Percentiles rank a stretch among this genome's conserved stretches.
These are phyloP conservation scores for Narcine bancroftii DNA, from an alignment of 2,113 vertebrate species.

Conservation along the genomic window DNA sequence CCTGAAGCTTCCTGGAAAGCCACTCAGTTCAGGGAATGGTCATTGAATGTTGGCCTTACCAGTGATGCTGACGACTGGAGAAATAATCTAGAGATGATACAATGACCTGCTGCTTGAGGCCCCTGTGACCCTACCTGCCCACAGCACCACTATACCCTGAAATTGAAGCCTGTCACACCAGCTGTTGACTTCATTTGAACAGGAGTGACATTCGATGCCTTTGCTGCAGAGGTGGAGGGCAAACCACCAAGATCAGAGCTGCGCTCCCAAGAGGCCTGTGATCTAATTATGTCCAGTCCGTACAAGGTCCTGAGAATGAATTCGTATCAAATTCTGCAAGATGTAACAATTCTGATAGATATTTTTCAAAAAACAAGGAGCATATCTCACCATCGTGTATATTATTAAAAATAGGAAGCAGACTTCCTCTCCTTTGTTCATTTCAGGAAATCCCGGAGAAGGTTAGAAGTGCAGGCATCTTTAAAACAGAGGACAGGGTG, in stretches of 20 bases:
- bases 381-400: neutral
- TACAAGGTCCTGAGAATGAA: neutral
- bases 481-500: no score
- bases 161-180: neutral
- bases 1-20: no score
- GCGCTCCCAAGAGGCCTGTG: neutral
- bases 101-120: neutral
- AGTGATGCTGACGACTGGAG: no score
- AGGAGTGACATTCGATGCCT: neutral
- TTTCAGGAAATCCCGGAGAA: no score
- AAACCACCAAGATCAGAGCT: neutral
- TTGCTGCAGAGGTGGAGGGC: neutral
- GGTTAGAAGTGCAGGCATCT: no score
- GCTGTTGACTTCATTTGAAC: neutral
- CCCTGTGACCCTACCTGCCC: neutral
- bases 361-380: neutral
- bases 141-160: neutral
- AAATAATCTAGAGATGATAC: no score
- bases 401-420: no score
- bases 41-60: no score
- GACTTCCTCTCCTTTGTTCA: no score
- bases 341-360: neutral
- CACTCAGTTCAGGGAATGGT: no score
- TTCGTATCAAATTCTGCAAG: neutral
- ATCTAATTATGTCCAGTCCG: neutral